phyloP scores from a whole-genome alignment of 2,888 invertebrate genomes.

The Diaprepes abbreviatus region DNA sequence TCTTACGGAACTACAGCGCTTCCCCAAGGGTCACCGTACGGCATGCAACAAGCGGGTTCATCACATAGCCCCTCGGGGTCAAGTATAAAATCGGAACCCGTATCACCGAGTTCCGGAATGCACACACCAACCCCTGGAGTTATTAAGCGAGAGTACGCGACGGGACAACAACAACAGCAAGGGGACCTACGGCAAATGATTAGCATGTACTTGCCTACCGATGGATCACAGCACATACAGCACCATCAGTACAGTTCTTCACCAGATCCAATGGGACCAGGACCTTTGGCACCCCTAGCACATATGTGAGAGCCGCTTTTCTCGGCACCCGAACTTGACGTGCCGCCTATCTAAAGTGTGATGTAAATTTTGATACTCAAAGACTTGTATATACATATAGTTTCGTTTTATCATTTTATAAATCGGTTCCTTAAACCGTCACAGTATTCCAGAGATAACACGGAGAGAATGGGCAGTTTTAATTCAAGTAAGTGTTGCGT shows the following conservation, averaged over 20 bases:
- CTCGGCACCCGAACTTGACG: conserved; percentile 65
- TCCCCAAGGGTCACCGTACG: conserved; percentile 80
- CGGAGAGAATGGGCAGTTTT: conserved; percentile 53
- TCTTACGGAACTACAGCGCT: conserved; percentile 80
- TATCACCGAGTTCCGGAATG: conserved; percentile 81
- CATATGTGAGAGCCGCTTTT: conserved; percentile 76
- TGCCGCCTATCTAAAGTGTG: conserved; percentile 46
- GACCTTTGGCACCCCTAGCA: conserved; percentile 73
- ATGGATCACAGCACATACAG: conserved; percentile 73
- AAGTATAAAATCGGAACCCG: conserved; percentile 91
- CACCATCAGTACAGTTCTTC: conserved; percentile 72
- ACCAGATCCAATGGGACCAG: conserved; percentile 72
- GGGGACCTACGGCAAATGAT: conserved; percentile 81
- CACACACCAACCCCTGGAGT: conserved; percentile 68
- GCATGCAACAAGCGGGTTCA: conserved; percentile 77
- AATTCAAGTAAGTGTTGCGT: conserved; percentile 58
- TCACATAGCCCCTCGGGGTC: conserved; percentile 90
- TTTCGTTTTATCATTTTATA: conserved; percentile 48
- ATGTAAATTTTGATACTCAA: conserved; percentile 41
- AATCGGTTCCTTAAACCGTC: conserved; percentile 62
- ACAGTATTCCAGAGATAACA: conserved; percentile 61
- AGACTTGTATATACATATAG: conserved; percentile 35
- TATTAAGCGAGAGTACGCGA: conserved; percentile 80
- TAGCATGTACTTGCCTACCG: conserved; percentile 81
- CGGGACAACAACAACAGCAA: conserved; percentile 66